Evolutionary conservation across 2,888 invertebrate species (phyloP).

Genomic region (Drosophila recens): DNA sequence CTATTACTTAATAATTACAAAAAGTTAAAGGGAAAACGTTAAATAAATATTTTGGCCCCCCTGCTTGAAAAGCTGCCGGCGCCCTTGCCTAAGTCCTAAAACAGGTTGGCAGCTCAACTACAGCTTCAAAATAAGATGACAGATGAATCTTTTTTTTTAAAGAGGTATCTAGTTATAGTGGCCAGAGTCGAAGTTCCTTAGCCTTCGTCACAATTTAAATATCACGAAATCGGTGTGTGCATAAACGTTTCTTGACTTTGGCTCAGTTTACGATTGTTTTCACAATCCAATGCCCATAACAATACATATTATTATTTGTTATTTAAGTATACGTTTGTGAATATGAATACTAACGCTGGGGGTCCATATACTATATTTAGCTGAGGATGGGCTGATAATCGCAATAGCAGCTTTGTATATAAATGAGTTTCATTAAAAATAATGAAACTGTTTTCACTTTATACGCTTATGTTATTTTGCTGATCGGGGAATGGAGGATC

Average conservation of each 20-base stretch:
- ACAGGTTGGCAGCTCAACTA: neutral
- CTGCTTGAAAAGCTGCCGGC: too few relatives aligned
- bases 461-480: slow-evolving; percentile 30
- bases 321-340: neutral
- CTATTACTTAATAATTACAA: neutral
- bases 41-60: too few relatives aligned
- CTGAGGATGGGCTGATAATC: slow-evolving; percentile 42
- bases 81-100: too few relatives aligned
- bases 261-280: slow-evolving; percentile 21
- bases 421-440: slow-evolving; percentile 49
- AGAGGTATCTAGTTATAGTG: too few relatives aligned
- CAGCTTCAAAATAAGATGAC: neutral
- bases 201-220: too few relatives aligned
- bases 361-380: slow-evolving; percentile 22
- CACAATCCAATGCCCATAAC: slow-evolving; percentile 15
- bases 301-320: slow-evolving; percentile 4
- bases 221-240: slow-evolving; percentile 14
- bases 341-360: slow-evolving; percentile 39
- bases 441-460: slow-evolving; percentile 37
- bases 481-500: slow-evolving; percentile 14
- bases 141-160: too few relatives aligned
- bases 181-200: too few relatives aligned
- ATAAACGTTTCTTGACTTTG: slow-evolving; percentile 21
- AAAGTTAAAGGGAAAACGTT: too few relatives aligned
- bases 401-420: slow-evolving; percentile 12